A percentile compares a stretch with the other conserved stretches of the same genome.
Evolutionary conservation across 1,140 invertebrate species (phyloP).

Genomic region (Sarcophaga bullata): DNA sequence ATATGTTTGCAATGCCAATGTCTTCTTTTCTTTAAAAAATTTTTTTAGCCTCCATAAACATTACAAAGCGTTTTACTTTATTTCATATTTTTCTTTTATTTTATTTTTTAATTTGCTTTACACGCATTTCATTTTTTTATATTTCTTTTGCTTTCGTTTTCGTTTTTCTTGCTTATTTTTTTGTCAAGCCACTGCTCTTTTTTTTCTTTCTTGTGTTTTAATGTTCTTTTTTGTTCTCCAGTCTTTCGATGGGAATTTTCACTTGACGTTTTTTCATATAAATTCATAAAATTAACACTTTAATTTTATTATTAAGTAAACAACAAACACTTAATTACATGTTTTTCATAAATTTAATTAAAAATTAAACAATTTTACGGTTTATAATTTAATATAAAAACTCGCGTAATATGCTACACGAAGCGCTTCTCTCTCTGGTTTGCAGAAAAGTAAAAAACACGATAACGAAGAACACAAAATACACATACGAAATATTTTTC

Average conservation of each 20-base stretch:
- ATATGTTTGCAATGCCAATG: not conserved
- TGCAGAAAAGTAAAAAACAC: slow-evolving; percentile 18
- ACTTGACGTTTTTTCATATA: slow-evolving; percentile 4
- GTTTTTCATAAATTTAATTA: slow-evolving; percentile 33
- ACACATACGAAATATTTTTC: not conserved
- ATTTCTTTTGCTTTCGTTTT: slow-evolving; percentile 9
- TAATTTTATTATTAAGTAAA: slow-evolving; percentile 17
- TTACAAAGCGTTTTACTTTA: slow-evolving; percentile 30
- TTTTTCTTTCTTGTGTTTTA: not conserved
- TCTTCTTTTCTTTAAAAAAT: not conserved
- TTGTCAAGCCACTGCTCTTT: slow-evolving; percentile 16
- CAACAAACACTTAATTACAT: slow-evolving; percentile 7
- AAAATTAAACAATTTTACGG: slow-evolving; percentile 6
- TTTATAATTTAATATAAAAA: slow-evolving; percentile 11
- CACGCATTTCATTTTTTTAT: slow-evolving; percentile 17
- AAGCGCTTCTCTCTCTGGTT: slow-evolving; percentile 11
- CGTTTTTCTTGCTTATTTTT: not conserved
- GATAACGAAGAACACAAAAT: slow-evolving; percentile 9
- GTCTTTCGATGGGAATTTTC: slow-evolving; percentile 11
- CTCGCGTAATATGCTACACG: slow-evolving; percentile 20
- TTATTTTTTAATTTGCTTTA: slow-evolving; percentile 15
- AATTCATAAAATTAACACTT: slow-evolving; percentile 34
- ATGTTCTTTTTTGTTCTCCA: slow-evolving; percentile 22
- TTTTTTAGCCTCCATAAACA: slow-evolving; percentile 24
- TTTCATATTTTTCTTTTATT: not conserved